phyloP scores from a whole-genome alignment of 2,113 vertebrate genomes.

The rat (Rattus norvegicus) region GRCr8 NC_086026.1:56117001-56117500 shows the following conservation, averaged over 20 bases:
- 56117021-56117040: neutral
- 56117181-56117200: slow-evolving; percentile 6
- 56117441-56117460: fast-evolving
- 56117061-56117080: neutral
- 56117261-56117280: neutral
- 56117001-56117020: slow-evolving; percentile 1
- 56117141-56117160: slow-evolving; percentile 14
- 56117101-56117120: neutral
- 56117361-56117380: neutral
- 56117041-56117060: neutral
- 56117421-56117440: neutral
- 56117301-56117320: neutral
- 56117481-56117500: neutral
- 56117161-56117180: neutral
- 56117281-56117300: neutral
- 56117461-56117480: too few species aligned
- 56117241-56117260: neutral
- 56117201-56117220: neutral
- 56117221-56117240: neutral
- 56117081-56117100: neutral
- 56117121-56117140: neutral
- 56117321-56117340: neutral
- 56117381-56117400: too few species aligned
- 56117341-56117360: neutral
- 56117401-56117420: neutral